Percentiles rank a stretch among this genome's conserved stretches.
These are phyloP conservation scores for Triplophysa yarkandensis DNA, from an alignment of 2,797 vertebrate species.

Conservation along the genomic window DNA sequence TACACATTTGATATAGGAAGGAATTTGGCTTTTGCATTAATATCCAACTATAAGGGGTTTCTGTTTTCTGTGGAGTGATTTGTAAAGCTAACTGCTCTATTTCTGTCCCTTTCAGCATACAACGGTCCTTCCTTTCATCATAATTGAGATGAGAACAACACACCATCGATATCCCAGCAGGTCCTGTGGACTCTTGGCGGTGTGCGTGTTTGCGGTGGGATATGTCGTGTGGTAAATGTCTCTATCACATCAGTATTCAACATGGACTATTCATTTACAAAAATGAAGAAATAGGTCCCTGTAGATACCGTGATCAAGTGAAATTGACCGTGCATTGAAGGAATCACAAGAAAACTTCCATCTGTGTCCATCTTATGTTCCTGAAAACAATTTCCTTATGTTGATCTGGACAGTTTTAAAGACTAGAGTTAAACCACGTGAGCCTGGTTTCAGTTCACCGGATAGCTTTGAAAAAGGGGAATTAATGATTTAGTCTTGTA, in stretches of 20 bases:
- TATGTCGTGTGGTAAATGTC: slow-evolving; percentile 91
- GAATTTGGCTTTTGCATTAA: neutral
- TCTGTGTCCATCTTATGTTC: slow-evolving; percentile 19
- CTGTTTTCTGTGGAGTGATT: neutral
- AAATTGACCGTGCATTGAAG: slow-evolving; percentile 7
- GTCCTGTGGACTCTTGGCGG: slow-evolving; percentile 82
- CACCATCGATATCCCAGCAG: slow-evolving; percentile 93
- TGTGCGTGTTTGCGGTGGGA: slow-evolving; percentile 85
- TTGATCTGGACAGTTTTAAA: neutral
- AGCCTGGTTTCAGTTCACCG: neutral
- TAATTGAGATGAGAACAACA: slow-evolving; percentile 98
- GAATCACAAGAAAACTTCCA: slow-evolving; percentile 24
- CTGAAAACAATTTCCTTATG: slow-evolving; percentile 16
- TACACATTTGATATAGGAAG: neutral
- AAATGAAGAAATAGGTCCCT: slow-evolving; percentile 5
- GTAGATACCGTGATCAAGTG: neutral
- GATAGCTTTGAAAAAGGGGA: slow-evolving; percentile 24
- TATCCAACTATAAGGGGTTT: neutral
- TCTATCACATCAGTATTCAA: slow-evolving; percentile 24
- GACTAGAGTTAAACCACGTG: neutral
- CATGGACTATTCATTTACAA: slow-evolving; percentile 22
- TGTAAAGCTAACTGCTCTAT: slow-evolving; percentile 36
- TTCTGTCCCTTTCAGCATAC: slow-evolving; percentile 84
- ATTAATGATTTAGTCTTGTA: slow-evolving; percentile 18
- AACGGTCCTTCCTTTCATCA: slow-evolving; percentile 95